phyloP scores from a whole-genome alignment of 2,888 invertebrate genomes.

The Pheosia tremula region DNA sequence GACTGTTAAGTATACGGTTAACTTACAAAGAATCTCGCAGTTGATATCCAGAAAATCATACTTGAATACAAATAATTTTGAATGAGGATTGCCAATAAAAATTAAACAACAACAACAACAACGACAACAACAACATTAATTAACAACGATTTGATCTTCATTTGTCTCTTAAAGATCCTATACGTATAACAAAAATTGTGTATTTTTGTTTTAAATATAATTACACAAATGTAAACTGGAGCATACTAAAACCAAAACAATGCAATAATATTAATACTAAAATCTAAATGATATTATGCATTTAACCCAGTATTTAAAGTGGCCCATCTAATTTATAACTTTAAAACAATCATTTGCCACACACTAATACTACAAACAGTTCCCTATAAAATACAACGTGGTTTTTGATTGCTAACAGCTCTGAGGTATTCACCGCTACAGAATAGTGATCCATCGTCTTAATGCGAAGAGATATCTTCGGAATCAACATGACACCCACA shows the following conservation, averaged over 20 bases:
- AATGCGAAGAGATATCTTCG: constrained; percentile 60
- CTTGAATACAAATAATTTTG: no score
- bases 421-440: constrained; percentile 12
- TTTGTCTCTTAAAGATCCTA: no score
- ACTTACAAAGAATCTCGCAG: no score
- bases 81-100: no score
- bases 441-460: constrained; percentile 42
- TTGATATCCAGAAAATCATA: no score
- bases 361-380: not conserved
- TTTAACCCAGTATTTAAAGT: not conserved
- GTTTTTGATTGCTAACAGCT: not conserved
- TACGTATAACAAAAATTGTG: no score
- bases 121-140: no score
- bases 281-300: not conserved
- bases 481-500: constrained; percentile 73
- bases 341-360: not conserved
- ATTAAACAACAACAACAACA: no score
- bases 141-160: no score
- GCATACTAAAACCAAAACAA: not conserved
- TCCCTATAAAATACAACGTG: not conserved
- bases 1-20: no score
- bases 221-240: not conserved
- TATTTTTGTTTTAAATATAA: no score
- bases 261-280: not conserved
- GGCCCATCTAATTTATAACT: not conserved